Evolutionary conservation across 2,113 vertebrate genomes (phyloP).

Genomic region (Lathamus discolor): DNA sequence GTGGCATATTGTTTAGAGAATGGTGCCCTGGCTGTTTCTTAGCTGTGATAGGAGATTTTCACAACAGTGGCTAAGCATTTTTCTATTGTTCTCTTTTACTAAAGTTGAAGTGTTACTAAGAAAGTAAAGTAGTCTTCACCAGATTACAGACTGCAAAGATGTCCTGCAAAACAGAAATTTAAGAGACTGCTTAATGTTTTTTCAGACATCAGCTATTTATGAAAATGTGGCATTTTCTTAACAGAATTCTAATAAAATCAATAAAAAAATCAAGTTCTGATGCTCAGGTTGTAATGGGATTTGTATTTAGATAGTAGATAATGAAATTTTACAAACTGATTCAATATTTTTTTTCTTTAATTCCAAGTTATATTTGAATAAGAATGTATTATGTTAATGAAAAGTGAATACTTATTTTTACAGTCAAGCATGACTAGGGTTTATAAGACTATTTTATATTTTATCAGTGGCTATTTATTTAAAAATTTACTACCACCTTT

Average conservation of each 20-base stretch:
- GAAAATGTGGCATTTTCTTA: neutral
- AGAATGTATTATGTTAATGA: neutral
- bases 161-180: neutral
- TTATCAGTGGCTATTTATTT: neutral
- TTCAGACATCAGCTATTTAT: neutral
- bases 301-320: neutral
- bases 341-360: neutral
- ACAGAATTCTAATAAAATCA: neutral
- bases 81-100: neutral
- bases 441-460: neutral
- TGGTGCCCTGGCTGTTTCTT: neutral
- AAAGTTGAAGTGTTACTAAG: neutral
- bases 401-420: neutral
- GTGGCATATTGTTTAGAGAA: neutral
- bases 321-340: neutral
- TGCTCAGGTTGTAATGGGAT: neutral
- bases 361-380: neutral
- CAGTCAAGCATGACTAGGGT: fast-evolving
- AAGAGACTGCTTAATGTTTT: neutral
- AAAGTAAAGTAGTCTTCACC: neutral
- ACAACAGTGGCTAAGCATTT: neutral
- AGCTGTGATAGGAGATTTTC: neutral
- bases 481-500: fast-evolving
- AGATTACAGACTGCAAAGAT: neutral
- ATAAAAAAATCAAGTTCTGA: neutral